Percentiles rank a stretch among this genome's conserved stretches.
phyloP scores from a whole-genome alignment of 2,797 vertebrate species.

The Anniella stebbinsi region DNA sequence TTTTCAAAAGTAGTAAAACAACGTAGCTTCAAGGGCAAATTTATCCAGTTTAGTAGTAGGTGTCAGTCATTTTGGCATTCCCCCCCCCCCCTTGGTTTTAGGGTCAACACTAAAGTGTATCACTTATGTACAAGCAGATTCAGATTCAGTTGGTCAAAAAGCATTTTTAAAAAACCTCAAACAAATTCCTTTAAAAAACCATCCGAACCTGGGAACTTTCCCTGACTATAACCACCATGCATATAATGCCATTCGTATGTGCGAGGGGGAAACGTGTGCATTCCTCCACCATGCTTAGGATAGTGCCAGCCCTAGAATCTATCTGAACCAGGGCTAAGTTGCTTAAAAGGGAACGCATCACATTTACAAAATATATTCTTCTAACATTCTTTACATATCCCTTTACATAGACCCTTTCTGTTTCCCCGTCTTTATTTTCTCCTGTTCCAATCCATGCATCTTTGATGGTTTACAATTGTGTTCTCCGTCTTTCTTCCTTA shows the following conservation, averaged over 20 bases:
- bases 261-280: neutral
- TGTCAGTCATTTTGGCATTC: neutral
- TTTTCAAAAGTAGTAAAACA: neutral
- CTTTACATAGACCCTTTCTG: no score
- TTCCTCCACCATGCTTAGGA: neutral
- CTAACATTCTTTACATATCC: neutral
- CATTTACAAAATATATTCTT: neutral
- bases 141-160: neutral
- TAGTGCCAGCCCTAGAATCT: neutral
- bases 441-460: neutral
- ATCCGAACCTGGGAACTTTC: neutral
- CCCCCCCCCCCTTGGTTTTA: neutral
- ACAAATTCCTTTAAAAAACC: no score
- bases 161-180: no score
- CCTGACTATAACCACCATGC: no score
- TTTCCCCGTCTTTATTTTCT: neutral
- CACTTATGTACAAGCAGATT: neutral
- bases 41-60: neutral
- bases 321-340: no score
- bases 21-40: neutral
- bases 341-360: neutral
- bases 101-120: neutral
- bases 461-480: conserved; percentile 16
- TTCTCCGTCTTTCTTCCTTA: neutral
- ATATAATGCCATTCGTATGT: neutral